phyloP scores from a whole-genome alignment of 1,140 invertebrate species.

The Tetramorium parvispinum region DNA sequence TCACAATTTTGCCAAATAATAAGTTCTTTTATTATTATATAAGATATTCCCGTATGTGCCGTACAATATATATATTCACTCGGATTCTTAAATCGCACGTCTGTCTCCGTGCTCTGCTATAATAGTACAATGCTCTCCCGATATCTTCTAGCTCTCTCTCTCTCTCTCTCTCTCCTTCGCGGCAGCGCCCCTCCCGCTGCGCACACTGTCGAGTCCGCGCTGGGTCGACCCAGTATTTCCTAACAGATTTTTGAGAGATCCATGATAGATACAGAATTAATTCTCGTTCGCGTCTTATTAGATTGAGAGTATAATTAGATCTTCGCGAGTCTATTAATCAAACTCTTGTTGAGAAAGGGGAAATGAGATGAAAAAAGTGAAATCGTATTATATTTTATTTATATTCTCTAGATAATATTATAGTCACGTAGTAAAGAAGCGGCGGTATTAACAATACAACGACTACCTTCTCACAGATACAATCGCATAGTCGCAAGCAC shows the following conservation, averaged over 20 bases:
- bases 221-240: too few species aligned
- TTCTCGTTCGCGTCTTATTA: not conserved
- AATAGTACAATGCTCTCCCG: too few species aligned
- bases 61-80: too few species aligned
- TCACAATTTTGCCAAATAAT: too few species aligned
- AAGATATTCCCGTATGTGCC: too few species aligned
- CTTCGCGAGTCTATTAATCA: not conserved
- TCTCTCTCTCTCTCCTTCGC: too few species aligned
- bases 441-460: conserved; percentile 45
- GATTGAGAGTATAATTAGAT: not conserved
- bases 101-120: too few species aligned
- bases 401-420: conserved; percentile 45
- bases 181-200: too few species aligned
- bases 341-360: not conserved
- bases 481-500: conserved; percentile 43
- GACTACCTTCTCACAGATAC: conserved; percentile 3
- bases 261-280: not conserved
- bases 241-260: not conserved
- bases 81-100: too few species aligned
- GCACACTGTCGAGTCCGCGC: too few species aligned
- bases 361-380: not conserved
- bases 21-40: too few species aligned
- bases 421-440: conserved; percentile 45
- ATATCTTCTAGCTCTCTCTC: too few species aligned
- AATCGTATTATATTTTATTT: conserved; percentile 26